Evolutionary conservation across 2,113 vertebrate genomes (phyloP).

Genomic region (Psittacus erithacus): DNA sequence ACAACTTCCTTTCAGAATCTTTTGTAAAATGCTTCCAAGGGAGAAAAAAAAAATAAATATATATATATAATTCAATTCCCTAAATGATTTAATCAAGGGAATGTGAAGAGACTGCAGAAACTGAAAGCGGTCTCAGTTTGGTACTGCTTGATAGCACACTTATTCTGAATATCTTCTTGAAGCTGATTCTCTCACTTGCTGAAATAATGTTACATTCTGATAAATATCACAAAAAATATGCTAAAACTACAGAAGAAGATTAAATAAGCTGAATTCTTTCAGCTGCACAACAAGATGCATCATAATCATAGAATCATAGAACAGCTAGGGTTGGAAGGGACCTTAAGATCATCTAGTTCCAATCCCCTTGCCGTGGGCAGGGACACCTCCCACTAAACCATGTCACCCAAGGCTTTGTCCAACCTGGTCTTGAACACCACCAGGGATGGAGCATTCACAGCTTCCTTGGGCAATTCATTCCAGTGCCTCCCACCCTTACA

Average conservation of each 20-base stretch:
- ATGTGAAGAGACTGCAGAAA: not conserved
- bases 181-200: not conserved
- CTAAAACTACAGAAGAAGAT: not conserved
- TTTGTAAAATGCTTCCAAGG: not conserved
- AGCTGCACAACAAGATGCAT: not conserved
- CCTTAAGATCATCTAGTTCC: no score
- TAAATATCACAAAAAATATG: not conserved
- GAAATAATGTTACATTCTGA: not conserved
- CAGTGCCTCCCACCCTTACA: no score
- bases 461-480: no score
- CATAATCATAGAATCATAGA: not conserved
- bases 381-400: no score
- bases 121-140: not conserved
- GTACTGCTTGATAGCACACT: not conserved
- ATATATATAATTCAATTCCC: not conserved
- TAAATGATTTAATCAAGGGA: not conserved
- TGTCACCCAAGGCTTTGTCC: no score
- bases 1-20: not conserved
- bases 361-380: no score
- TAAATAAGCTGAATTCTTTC: not conserved
- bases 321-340: no score
- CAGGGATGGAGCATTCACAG: no score
- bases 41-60: not conserved
- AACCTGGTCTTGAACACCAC: no score
- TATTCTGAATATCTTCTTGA: not conserved